Conservation (phyloP, 1,140 invertebrate genomes). For the Apis dorsata region DNA sequence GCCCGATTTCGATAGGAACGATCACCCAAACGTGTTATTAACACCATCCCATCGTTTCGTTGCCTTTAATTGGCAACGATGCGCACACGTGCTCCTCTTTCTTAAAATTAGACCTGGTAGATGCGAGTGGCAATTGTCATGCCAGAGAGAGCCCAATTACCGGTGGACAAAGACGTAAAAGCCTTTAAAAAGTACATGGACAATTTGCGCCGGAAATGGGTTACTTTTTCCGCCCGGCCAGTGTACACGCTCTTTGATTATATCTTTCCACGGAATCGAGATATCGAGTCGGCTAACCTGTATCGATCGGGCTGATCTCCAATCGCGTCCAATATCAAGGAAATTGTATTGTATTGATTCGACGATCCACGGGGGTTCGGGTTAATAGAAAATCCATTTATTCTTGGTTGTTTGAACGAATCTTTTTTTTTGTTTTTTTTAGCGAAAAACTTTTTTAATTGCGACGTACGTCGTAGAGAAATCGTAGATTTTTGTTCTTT, state of each 20-base stretch:
- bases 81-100: slow-evolving; percentile 21
- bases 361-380: too few species aligned
- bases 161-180: slow-evolving; percentile 38
- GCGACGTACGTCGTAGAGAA: too few species aligned
- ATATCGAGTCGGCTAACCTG: background rate
- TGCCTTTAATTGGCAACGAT: slow-evolving; percentile 41
- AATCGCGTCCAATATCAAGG: background rate
- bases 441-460: too few species aligned
- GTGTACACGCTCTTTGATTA: background rate
- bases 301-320: background rate
- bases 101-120: slow-evolving; percentile 36
- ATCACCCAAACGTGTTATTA: background rate
- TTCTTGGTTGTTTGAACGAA: too few species aligned
- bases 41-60: slow-evolving; percentile 25
- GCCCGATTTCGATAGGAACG: too few species aligned
- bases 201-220: slow-evolving; percentile 39
- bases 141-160: slow-evolving; percentile 41
- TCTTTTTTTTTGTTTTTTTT: too few species aligned
- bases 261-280: background rate
- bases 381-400: background rate
- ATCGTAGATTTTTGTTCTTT: too few species aligned
- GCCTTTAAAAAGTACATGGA: slow-evolving; percentile 42
- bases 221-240: background rate
- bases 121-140: slow-evolving; percentile 48
- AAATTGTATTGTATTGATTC: background rate